Evolutionary conservation across 37 sponge, comb jelly and placozoan genomes (phyloP).

Genomic region (Mnemiopsis leidyi): DNA sequence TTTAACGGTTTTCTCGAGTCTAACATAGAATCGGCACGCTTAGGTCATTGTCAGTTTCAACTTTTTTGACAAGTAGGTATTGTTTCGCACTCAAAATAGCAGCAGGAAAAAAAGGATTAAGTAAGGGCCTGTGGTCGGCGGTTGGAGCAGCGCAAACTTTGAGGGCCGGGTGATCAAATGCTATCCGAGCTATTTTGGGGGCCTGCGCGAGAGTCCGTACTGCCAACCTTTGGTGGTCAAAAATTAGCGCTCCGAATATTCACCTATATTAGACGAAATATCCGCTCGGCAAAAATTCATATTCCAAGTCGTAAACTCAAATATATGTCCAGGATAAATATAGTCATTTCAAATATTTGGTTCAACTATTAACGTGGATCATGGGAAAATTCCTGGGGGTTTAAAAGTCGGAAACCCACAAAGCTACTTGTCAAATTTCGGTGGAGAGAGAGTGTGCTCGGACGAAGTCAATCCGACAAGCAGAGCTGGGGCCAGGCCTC

Average conservation of each 20-base stretch:
- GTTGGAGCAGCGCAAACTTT: background rate
- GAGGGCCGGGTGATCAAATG: constrained; percentile 12
- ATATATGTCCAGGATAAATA: background rate
- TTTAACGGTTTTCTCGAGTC: background rate
- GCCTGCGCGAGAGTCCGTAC: background rate
- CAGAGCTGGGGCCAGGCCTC: background rate
- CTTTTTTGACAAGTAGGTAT: background rate
- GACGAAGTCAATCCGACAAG: background rate
- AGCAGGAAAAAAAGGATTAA: background rate
- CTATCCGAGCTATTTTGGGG: constrained; percentile 4
- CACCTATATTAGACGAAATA: background rate
- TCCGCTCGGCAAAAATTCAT: background rate
- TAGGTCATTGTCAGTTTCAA: background rate
- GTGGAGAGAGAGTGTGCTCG: background rate
- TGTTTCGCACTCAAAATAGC: background rate
- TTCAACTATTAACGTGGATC: background rate
- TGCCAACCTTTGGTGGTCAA: constrained; percentile 23
- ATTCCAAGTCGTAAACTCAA: background rate
- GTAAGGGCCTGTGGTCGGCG: background rate
- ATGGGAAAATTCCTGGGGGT: background rate
- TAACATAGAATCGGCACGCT: background rate
- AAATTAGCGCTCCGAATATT: background rate
- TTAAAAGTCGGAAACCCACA: background rate
- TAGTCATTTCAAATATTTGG: constrained; percentile 16
- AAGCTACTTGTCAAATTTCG: background rate